A percentile compares a stretch with the other conserved stretches of the same genome.
Conservation (phyloP, 2,888 invertebrate genomes). For the Caenorhabditis sp. region DNA sequence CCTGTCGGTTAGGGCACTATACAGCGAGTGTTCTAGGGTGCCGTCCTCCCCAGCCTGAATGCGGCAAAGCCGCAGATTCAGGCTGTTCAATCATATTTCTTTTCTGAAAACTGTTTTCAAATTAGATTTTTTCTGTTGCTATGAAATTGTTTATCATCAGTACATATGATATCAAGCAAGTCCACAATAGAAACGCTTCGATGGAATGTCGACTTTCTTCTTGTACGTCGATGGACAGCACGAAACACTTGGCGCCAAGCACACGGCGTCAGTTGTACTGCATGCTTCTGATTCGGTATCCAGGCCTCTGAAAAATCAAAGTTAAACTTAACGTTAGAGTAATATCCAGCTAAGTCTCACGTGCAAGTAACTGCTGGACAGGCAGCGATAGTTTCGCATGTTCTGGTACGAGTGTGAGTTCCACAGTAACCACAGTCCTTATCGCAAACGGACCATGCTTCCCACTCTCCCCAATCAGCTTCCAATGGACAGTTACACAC, state of each 20-base stretch:
- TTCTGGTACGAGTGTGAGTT: conserved; percentile 48
- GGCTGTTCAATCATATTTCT: too few species aligned
- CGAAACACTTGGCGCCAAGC: conserved; percentile 26
- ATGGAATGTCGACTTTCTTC: conserved; percentile 40
- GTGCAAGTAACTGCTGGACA: conserved; percentile 48
- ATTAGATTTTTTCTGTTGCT: not conserved
- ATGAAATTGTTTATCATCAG: not conserved
- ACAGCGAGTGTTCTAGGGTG: too few species aligned
- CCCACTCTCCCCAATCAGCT: conserved; percentile 48
- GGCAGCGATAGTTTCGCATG: conserved; percentile 20
- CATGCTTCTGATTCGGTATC: conserved; percentile 32
- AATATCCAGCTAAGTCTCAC: conserved; percentile 17
- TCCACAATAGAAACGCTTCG: conserved; percentile 42
- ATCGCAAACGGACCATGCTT: conserved; percentile 32
- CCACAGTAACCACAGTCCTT: conserved; percentile 60
- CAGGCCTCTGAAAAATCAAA: conserved; percentile 30
- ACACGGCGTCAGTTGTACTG: conserved; percentile 43
- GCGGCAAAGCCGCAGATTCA: too few species aligned
- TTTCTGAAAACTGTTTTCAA: not conserved
- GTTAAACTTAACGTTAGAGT: not conserved
- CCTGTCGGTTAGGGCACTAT: too few species aligned
- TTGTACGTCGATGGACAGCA: conserved; percentile 48
- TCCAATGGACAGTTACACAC: conserved; percentile 45
- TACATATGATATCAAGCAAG: conserved; percentile 14
- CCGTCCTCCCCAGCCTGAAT: too few species aligned